phyloP scores from a whole-genome alignment of 2,113 vertebrate species.

The zebrafish (Danio rerio) region GRCz12tu NC_133185.1:17179001-17179500 shows the following conservation, averaged over 20 bases:
- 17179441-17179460: background rate
- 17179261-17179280: slow-evolving; percentile 4
- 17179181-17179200: slow-evolving; percentile 23
- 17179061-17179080: slow-evolving; percentile 17
- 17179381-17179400: slow-evolving; percentile 52
- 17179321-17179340: slow-evolving; percentile 32
- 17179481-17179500: background rate
- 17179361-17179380: slow-evolving; percentile 43
- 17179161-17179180: slow-evolving; percentile 55
- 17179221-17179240: slow-evolving; percentile 27
- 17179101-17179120: slow-evolving; percentile 44
- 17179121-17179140: slow-evolving; percentile 46
- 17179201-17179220: slow-evolving; percentile 48
- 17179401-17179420: background rate
- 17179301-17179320: slow-evolving; percentile 38
- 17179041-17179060: slow-evolving; percentile 32
- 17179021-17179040: slow-evolving; percentile 39
- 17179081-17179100: slow-evolving; percentile 16
- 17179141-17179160: slow-evolving; percentile 51
- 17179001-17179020: background rate
- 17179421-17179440: background rate
- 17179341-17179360: slow-evolving; percentile 51
- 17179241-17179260: slow-evolving; percentile 36
- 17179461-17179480: background rate
- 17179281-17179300: slow-evolving; percentile 51